Evolutionary conservation across 2,888 invertebrate genomes (phyloP), one percentile per base, ranked within the genome.

Genomic region (Dynastes maya): DNA sequence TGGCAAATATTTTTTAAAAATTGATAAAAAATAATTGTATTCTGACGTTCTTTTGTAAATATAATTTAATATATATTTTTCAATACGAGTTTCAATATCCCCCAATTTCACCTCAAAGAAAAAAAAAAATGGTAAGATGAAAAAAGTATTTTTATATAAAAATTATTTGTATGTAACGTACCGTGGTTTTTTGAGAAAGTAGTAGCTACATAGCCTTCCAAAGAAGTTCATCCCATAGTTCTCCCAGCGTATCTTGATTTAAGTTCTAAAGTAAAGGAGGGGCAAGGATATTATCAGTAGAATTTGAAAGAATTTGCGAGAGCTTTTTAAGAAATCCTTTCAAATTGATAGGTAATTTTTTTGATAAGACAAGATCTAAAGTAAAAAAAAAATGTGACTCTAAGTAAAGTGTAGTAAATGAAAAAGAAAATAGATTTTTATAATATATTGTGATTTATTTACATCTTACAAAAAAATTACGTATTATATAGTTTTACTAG

Each of bases 391-490:
- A 53, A 37, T 13, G 27, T 70, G 53, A 40, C 51, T 37, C 2
- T 27, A 37, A 58, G 16, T 70, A 64, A 70, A 37, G 58, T 0
- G 32, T 29, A 70, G 40, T 37, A 32, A 71, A 72, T 61, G 32
- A 61, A 72, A 72, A 72, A 72, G 72, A 72, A 9, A 58, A 16
- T 72, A 37, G 58, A 72, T 72, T 77, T 65, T 49, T 79, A 77
- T 76, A 67, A 74, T 79, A 79, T 79, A 79, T 79, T 79, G 79
- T 71, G 79, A 79, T 79, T 79, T 79, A 79, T 79, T 79, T 79
- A 79, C 79, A 79, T 79, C 77, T 79, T 79, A 79, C 79, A 79
- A 79, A 79, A 79, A 77, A 79, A 74, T 79, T 79, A 79, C 79
- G 79, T 79, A 79, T 79, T 76, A 79, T 68, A 74, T 77, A 71